Percentiles rank a stretch among this genome's conserved stretches.
Conservation (phyloP, 2,797 vertebrate genomes). For the Chloroceryle amazona region DNA sequence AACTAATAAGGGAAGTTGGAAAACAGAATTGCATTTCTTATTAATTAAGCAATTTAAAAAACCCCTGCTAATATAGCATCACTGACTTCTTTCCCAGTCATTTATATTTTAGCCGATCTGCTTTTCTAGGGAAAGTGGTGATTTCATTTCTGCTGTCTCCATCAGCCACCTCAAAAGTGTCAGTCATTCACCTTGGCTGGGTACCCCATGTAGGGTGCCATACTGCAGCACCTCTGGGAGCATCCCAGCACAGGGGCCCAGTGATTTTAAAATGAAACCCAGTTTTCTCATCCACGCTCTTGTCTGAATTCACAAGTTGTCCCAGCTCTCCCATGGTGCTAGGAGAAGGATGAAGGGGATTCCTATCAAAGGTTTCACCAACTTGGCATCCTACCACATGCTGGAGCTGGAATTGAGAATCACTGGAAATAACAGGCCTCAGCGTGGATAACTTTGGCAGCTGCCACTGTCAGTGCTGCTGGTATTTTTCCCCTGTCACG, state of each 20-base stretch:
- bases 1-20: background rate
- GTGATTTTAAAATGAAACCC: background rate
- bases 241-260: accelerated
- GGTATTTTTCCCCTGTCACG: background rate
- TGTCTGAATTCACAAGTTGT: background rate
- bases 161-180: background rate
- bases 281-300: background rate
- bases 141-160: background rate
- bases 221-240: background rate
- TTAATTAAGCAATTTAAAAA: background rate
- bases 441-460: background rate
- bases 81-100: background rate
- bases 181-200: background rate
- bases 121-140: background rate
- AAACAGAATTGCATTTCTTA: background rate
- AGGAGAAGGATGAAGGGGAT: background rate
- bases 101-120: background rate
- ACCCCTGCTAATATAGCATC: background rate
- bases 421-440: background rate
- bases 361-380: background rate
- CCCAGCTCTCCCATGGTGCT: background rate
- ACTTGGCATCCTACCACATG: background rate
- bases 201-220: accelerated
- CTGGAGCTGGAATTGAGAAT: background rate
- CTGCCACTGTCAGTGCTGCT: background rate